Evolutionary conservation across 2,113 vertebrate genomes (phyloP).

Genomic region (Cygnus buccinator): DNA sequence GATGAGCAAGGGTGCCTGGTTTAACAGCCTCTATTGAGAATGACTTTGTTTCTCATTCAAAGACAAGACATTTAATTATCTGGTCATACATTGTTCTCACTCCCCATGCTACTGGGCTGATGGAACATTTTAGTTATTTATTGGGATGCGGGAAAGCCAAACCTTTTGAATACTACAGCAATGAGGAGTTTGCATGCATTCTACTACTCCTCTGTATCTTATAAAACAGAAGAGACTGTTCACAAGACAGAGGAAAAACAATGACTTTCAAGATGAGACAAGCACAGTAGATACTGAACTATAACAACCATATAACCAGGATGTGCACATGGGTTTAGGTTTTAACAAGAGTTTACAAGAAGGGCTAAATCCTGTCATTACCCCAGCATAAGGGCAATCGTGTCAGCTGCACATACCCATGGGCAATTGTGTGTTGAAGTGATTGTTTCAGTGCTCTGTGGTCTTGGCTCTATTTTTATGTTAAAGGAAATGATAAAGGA

Average conservation of each 20-base stretch:
- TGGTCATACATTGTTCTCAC: background rate
- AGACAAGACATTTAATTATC: conserved; percentile 36
- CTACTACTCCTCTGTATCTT: background rate
- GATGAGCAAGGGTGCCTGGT: background rate
- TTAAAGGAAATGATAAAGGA: background rate
- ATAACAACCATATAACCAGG: background rate
- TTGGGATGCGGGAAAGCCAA: background rate
- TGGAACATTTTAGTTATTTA: conserved; percentile 7
- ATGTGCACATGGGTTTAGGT: background rate
- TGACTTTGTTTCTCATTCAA: background rate
- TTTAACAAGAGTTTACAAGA: background rate
- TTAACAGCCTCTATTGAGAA: conserved; percentile 1
- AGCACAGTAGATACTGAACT: background rate
- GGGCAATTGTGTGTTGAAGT: background rate
- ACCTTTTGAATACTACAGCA: background rate
- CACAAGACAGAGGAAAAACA: background rate
- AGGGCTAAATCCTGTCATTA: background rate
- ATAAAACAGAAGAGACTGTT: background rate
- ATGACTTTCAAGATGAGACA: background rate
- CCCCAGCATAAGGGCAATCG: background rate
- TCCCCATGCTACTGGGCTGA: conserved; percentile 4
- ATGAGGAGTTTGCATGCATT: background rate
- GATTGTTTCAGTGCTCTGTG: background rate
- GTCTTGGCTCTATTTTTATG: background rate
- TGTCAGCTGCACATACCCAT: background rate